Conservation (phyloP, 2,888 invertebrate species). For the Plemyria rubiginata region DNA sequence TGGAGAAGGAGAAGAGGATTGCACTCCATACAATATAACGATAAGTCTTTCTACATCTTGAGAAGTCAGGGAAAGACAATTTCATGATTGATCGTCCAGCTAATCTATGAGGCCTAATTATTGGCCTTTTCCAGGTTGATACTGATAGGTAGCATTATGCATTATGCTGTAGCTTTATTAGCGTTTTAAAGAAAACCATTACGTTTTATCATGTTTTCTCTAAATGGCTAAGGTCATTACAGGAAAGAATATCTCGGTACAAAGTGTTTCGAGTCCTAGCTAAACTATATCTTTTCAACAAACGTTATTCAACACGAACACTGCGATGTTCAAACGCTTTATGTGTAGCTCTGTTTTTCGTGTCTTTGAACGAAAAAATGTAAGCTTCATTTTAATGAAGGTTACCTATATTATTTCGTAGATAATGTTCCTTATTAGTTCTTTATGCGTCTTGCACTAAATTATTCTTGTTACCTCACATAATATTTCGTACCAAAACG, state of each 20-base stretch:
- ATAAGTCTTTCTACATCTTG: too few species aligned
- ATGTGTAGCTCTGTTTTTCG: conserved; percentile 31
- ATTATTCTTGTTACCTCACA: not conserved
- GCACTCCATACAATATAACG: too few species aligned
- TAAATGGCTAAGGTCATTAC: conserved; percentile 8
- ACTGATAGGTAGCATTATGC: not conserved
- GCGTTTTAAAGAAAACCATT: conserved; percentile 4
- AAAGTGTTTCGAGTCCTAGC: conserved; percentile 50
- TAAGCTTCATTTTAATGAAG: too few species aligned
- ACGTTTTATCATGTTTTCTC: conserved; percentile 2
- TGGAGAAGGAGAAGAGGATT: too few species aligned
- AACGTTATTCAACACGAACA: conserved; percentile 48
- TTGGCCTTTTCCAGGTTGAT: too few species aligned
- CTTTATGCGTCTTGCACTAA: not conserved
- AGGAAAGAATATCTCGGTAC: conserved; percentile 43
- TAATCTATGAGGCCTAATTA: too few species aligned
- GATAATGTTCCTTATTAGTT: too few species aligned
- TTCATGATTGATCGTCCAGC: too few species aligned
- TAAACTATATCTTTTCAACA: conserved; percentile 48
- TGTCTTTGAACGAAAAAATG: conserved; percentile 44
- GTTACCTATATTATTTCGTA: too few species aligned
- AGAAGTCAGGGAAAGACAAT: too few species aligned
- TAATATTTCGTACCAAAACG: conserved; percentile 40
- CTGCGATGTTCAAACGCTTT: conserved; percentile 39
- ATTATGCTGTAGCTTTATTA: not conserved